phyloP scores from a whole-genome alignment of 1,140 invertebrate species.

The Papilio aristodemus region DNA sequence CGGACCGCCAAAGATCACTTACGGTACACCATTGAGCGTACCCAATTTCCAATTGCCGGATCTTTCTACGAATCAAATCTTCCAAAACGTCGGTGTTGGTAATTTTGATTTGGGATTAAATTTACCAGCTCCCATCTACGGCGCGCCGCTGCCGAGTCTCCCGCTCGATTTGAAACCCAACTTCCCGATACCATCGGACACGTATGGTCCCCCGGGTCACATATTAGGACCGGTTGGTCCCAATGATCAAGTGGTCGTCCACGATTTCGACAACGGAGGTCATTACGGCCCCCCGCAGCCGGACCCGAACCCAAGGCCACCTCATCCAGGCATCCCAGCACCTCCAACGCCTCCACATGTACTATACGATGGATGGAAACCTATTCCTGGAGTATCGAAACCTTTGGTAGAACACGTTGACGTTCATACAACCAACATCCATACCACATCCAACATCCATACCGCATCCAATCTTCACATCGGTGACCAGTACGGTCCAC shows the following conservation, averaged over 20 bases:
- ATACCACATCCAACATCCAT: background rate
- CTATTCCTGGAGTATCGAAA: slow-evolving; percentile 84
- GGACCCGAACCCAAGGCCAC: slow-evolving; percentile 77
- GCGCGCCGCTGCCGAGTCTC: slow-evolving; percentile 67
- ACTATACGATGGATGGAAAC: slow-evolving; percentile 91
- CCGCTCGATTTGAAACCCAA: slow-evolving; percentile 77
- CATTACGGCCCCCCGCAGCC: slow-evolving; percentile 81
- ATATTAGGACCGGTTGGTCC: slow-evolving; percentile 61
- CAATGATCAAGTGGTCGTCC: slow-evolving; percentile 66
- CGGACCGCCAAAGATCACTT: slow-evolving; percentile 59
- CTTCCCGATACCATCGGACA: slow-evolving; percentile 71
- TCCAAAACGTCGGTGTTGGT: slow-evolving; percentile 41
- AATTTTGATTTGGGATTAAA: slow-evolving; percentile 71
- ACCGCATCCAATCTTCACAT: slow-evolving; percentile 41
- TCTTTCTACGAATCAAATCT: slow-evolving; percentile 48
- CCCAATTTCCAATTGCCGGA: slow-evolving; percentile 57
- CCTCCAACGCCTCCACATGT: slow-evolving; percentile 88
- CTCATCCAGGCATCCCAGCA: slow-evolving; percentile 84
- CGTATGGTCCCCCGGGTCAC: slow-evolving; percentile 74
- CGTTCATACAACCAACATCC: slow-evolving; percentile 9
- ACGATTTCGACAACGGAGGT: slow-evolving; percentile 58
- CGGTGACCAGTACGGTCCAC: slow-evolving; percentile 64
- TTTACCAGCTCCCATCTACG: slow-evolving; percentile 75
- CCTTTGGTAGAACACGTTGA: slow-evolving; percentile 50
- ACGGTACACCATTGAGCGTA: slow-evolving; percentile 59